These are phyloP conservation scores for Lagopus leucura DNA, from an alignment of 2,113 vertebrate species.

Conservation along the genomic window DNA sequence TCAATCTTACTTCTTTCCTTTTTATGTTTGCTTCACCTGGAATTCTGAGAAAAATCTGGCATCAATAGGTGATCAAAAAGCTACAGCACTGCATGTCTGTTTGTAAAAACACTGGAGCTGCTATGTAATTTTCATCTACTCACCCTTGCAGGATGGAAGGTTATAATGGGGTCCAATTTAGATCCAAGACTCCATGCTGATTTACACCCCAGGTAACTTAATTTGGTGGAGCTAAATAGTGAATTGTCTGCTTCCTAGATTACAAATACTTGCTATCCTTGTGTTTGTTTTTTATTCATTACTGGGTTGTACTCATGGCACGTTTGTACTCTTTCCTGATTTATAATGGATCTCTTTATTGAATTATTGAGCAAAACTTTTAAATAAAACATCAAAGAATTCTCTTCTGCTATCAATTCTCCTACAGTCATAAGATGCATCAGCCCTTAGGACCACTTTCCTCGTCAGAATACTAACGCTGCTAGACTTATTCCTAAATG, in stretches of 20 bases:
- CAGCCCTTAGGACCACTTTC: constrained; percentile 44
- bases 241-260: neutral
- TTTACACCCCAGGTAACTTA: constrained; percentile 1
- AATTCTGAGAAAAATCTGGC: neutral
- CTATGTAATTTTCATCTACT: neutral
- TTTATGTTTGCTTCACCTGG: neutral
- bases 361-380: constrained; percentile 72
- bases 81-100: neutral
- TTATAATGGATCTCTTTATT: constrained; percentile 69
- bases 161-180: neutral
- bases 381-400: constrained; percentile 73
- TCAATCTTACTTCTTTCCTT: neutral
- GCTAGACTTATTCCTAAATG: constrained; percentile 6
- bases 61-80: neutral
- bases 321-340: constrained; percentile 47
- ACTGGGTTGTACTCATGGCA: constrained; percentile 40
- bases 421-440: constrained; percentile 33
- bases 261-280: neutral
- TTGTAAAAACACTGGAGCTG: neutral
- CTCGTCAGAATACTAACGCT: constrained; percentile 40
- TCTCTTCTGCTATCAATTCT: constrained; percentile 57
- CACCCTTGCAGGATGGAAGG: neutral
- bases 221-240: neutral
- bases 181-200: neutral
- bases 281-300: constrained; percentile 17